A percentile compares a stretch with the other conserved stretches of the same genome.
These are phyloP conservation scores for Gnatocerus cornutus DNA, from an alignment of 2,888 invertebrate genomes.

Conservation along the genomic window DNA sequence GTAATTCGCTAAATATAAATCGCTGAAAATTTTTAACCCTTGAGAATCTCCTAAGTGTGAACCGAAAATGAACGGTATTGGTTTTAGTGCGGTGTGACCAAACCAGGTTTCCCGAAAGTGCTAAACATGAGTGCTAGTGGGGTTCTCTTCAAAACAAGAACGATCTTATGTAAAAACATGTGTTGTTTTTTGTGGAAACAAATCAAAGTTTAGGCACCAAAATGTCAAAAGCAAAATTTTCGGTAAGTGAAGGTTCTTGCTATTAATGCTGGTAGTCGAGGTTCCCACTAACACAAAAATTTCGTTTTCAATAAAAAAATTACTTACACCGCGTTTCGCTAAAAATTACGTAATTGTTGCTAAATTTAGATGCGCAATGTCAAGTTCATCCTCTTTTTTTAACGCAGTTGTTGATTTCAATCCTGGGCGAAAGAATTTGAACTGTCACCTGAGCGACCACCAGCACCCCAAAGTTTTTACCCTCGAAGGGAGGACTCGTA, in stretches of 20 bases:
- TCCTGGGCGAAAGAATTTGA: slow-evolving; percentile 28
- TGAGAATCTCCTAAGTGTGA: slow-evolving; percentile 59
- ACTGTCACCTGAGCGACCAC: slow-evolving; percentile 16
- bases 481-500: slow-evolving; percentile 42
- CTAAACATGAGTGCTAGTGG: slow-evolving; percentile 40
- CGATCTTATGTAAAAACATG: slow-evolving; percentile 22
- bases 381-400: slow-evolving; percentile 48
- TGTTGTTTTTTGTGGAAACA: slow-evolving; percentile 22
- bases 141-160: slow-evolving; percentile 7
- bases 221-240: slow-evolving; percentile 39
- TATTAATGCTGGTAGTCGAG: slow-evolving; percentile 8
- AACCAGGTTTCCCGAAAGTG: slow-evolving; percentile 9
- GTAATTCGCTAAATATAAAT: slow-evolving; percentile 65
- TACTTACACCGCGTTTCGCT: not conserved
- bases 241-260: slow-evolving; percentile 37
- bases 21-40: slow-evolving; percentile 63
- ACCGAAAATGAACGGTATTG: slow-evolving; percentile 31
- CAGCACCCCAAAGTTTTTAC: slow-evolving; percentile 34
- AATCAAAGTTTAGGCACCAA: slow-evolving; percentile 3
- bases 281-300: slow-evolving; percentile 13
- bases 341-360: slow-evolving; percentile 44
- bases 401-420: slow-evolving; percentile 17
- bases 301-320: slow-evolving; percentile 2
- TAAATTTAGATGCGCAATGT: slow-evolving; percentile 48
- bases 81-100: slow-evolving; percentile 20